Evolutionary conservation across 2,113 vertebrate species (phyloP).

Genomic region (Sphaerodactylus townsendi): DNA sequence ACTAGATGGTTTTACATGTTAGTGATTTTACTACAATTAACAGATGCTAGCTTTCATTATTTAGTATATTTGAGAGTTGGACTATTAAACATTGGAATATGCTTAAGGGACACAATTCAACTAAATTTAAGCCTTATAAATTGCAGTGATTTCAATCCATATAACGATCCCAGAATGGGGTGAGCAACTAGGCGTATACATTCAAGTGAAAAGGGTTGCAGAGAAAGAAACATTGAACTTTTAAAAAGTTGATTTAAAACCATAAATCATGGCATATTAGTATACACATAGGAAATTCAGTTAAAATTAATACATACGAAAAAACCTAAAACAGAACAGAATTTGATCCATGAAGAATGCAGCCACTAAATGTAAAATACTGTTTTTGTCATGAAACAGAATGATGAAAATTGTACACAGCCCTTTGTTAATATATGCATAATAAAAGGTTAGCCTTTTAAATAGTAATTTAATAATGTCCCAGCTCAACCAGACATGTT

Average conservation of each 20-base stretch:
- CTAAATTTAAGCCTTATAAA: too few species aligned
- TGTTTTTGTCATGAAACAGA: neutral
- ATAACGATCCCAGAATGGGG: neutral
- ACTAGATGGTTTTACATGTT: too few species aligned
- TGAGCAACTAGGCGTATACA: neutral
- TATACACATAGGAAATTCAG: too few species aligned
- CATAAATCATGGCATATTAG: too few species aligned
- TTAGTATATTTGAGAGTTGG: neutral
- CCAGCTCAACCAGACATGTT: too few species aligned
- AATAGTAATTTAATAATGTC: neutral
- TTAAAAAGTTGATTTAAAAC: too few species aligned
- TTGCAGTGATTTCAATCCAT: neutral
- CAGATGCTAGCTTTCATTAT: neutral
- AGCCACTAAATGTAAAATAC: too few species aligned
- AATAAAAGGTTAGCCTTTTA: neutral
- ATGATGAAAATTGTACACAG: too few species aligned
- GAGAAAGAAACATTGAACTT: neutral
- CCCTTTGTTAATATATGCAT: neutral
- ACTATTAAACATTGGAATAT: neutral
- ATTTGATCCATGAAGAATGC: neutral
- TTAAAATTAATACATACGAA: neutral
- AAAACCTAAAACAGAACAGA: too few species aligned
- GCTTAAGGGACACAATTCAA: too few species aligned
- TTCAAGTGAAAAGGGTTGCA: neutral
- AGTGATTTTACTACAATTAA: too few species aligned